Conservation (phyloP, 2,113 vertebrate species). For the Gila orcuttii region DNA sequence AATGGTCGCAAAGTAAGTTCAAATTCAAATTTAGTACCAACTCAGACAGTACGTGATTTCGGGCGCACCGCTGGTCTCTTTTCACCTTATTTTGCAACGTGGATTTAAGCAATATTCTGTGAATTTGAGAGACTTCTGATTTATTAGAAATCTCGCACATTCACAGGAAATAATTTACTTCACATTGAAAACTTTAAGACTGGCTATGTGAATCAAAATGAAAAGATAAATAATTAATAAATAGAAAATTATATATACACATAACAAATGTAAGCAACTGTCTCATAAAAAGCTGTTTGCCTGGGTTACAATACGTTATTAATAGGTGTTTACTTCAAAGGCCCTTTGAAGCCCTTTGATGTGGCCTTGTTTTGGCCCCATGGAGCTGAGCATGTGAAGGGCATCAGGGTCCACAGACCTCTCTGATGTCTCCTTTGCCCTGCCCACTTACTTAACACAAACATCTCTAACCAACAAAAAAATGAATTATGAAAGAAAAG, state of each 20-base stretch:
- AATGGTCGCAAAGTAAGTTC: too few relatives aligned
- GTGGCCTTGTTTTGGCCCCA: conserved; percentile 47
- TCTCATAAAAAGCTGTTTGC: conserved; percentile 7
- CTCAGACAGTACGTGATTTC: too few relatives aligned
- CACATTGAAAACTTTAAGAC: neutral
- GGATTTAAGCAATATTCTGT: too few relatives aligned
- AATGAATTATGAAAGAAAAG: neutral
- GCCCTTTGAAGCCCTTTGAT: conserved; percentile 60
- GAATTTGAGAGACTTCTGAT: too few relatives aligned
- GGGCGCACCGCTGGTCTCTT: too few relatives aligned
- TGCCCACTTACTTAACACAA: conserved; percentile 11
- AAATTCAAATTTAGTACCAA: too few relatives aligned
- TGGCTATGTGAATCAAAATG: neutral
- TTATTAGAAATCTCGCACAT: too few relatives aligned
- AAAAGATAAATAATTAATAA: neutral
- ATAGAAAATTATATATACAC: neutral
- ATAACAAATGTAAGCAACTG: neutral
- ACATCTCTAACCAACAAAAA: neutral
- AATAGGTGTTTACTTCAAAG: conserved; percentile 55
- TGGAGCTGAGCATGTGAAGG: conserved; percentile 40
- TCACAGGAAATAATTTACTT: too few relatives aligned
- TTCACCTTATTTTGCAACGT: too few relatives aligned
- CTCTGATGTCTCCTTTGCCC: conserved; percentile 46
- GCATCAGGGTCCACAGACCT: conserved; percentile 42
- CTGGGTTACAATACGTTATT: conserved; percentile 40